A percentile compares a stretch with the other conserved stretches of the same genome.
phyloP scores from a whole-genome alignment of 92 coral and sea anemone species.

The Pocillopora grandis region DNA sequence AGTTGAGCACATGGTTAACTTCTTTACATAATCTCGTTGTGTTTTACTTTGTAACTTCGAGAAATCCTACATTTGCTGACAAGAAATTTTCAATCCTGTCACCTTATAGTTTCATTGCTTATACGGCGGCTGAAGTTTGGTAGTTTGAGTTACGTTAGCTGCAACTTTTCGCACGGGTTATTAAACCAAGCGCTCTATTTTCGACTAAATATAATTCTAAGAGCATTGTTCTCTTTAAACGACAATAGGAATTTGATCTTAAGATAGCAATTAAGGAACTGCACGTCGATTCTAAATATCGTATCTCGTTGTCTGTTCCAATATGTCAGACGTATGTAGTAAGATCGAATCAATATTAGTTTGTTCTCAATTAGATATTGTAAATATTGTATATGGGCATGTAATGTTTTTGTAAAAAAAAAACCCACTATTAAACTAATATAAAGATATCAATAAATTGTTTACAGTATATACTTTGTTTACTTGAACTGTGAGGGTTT shows the following conservation, averaged over 20 bases:
- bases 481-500: not conserved
- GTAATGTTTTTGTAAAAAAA: constrained; percentile 10
- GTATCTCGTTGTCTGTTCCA: constrained; percentile 1
- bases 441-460: constrained; percentile 1
- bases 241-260: not conserved
- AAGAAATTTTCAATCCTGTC: not conserved
- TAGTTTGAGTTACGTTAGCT: not conserved
- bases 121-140: not conserved
- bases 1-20: no score
- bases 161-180: not conserved
- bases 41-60: not conserved
- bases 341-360: not conserved
- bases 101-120: not conserved
- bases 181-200: not conserved
- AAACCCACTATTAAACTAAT: constrained; percentile 4
- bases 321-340: not conserved
- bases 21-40: not conserved
- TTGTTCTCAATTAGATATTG: not conserved
- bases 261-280: not conserved
- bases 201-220: not conserved
- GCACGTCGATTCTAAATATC: not conserved
- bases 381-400: constrained; percentile 20
- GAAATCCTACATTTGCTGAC: not conserved
- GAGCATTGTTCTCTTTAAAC: constrained; percentile 2
- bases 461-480: not conserved